phyloP scores from a whole-genome alignment of 2,797 vertebrate species.

The Enteromius trimaculatus region DNA sequence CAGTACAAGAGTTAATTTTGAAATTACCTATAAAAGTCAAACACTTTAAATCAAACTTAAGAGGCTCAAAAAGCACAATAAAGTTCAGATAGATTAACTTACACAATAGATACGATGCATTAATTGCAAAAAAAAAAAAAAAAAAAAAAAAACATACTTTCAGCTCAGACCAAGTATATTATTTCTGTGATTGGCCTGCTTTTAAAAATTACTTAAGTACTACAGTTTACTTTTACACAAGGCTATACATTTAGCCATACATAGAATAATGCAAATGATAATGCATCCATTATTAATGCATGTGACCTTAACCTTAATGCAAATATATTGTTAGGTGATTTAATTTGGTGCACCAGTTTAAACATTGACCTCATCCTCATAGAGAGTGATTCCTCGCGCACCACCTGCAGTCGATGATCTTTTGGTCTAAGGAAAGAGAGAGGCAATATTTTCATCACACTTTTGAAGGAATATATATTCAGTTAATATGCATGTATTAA shows the following conservation, averaged over 20 bases:
- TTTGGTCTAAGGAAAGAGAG: slow-evolving; percentile 81
- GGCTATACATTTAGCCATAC: not conserved
- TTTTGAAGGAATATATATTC: not conserved
- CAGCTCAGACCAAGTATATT: not conserved
- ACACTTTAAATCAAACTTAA: not conserved
- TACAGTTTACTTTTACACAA: not conserved
- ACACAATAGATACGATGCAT: not conserved
- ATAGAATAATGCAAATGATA: not conserved
- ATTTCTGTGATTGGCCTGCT: not conserved
- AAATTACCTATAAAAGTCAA: not conserved
- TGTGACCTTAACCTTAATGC: not conserved
- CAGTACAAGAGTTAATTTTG: not conserved
- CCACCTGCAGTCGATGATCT: slow-evolving; percentile 84
- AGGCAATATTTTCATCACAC: not conserved
- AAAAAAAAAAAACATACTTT: too few relatives aligned
- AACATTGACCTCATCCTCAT: slow-evolving; percentile 90
- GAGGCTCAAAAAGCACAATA: not conserved
- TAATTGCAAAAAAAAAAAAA: not conserved
- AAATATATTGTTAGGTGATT: not conserved
- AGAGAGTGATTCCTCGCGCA: slow-evolving; percentile 91
- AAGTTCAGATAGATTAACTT: not conserved
- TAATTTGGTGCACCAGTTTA: not conserved
- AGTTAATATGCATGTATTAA: not conserved
- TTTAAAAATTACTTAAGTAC: not conserved
- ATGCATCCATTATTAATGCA: not conserved